A percentile compares a stretch with the other conserved stretches of the same genome.
Conservation (phyloP, 2,888 invertebrate species). For the Adela reaumurella region DNA sequence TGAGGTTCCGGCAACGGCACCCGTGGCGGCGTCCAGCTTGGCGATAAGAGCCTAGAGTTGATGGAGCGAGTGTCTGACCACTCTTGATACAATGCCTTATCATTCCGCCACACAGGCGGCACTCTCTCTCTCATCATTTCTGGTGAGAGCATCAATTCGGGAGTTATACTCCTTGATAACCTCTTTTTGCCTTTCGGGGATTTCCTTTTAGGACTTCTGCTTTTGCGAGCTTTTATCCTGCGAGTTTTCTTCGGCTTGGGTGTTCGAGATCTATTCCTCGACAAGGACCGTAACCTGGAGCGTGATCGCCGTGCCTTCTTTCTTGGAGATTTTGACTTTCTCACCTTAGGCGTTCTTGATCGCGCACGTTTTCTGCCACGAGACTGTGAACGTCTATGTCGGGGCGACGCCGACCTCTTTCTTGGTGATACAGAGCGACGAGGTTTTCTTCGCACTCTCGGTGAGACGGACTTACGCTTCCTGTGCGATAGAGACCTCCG, state of each 20-base stretch:
- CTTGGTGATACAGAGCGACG: conserved; percentile 17
- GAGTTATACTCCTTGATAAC: conserved; percentile 23
- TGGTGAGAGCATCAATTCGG: conserved; percentile 23
- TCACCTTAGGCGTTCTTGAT: conserved; percentile 22
- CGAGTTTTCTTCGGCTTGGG: conserved; percentile 17
- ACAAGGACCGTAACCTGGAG: conserved; percentile 18
- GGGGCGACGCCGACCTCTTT: conserved; percentile 14
- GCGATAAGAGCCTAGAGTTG: conserved; percentile 59
- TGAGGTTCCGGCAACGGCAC: conserved; percentile 36
- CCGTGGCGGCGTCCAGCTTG: conserved; percentile 64
- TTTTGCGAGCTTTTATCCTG: conserved; percentile 20
- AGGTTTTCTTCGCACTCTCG: conserved; percentile 6
- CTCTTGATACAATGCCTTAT: conserved; percentile 16
- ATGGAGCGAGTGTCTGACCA: conserved; percentile 14
- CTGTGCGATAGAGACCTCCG: conserved; percentile 18
- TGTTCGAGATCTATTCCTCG: conserved; percentile 17
- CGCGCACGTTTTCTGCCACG: conserved; percentile 24
- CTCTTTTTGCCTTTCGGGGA: conserved; percentile 28
- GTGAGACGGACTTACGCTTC: conserved; percentile 13
- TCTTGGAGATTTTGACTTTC: conserved; percentile 9
- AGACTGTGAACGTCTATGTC: conserved; percentile 21
- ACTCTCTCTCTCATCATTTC: conserved; percentile 24
- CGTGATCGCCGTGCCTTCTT: conserved; percentile 31
- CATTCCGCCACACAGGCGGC: conserved; percentile 21
- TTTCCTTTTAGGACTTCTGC: conserved; percentile 22